These are phyloP conservation scores for Brachionichthys hirsutus DNA, from an alignment of 2,113 vertebrate species.

Conservation along the genomic window DNA sequence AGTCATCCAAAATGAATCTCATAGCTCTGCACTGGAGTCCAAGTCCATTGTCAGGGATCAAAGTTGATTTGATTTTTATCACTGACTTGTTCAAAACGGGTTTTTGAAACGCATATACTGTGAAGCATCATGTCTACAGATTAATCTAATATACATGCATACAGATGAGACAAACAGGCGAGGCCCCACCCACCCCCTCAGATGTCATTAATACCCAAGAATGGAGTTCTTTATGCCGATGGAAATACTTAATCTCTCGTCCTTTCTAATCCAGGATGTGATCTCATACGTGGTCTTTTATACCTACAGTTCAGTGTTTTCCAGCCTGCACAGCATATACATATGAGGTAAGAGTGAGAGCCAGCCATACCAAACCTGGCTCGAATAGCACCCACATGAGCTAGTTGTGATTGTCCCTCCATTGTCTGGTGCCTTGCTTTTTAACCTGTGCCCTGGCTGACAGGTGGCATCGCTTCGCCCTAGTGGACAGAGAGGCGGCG, in stretches of 20 bases:
- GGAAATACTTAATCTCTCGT: constrained; percentile 31
- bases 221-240: background rate
- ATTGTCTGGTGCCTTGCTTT: constrained; percentile 45
- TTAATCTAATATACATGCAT: too few species aligned
- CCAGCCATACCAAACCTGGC: constrained; percentile 50
- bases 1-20: too few species aligned
- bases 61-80: too few species aligned
- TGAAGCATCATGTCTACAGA: too few species aligned
- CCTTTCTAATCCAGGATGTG: constrained; percentile 33
- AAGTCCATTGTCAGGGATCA: too few species aligned
- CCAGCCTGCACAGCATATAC: constrained; percentile 32
- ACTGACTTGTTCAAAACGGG: too few species aligned
- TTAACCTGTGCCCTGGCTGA: constrained; percentile 53
- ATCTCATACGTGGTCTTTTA: constrained; percentile 37
- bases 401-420: constrained; percentile 40
- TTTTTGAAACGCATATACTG: too few species aligned
- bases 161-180: too few species aligned
- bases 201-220: background rate
- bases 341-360: constrained; percentile 50
- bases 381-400: constrained; percentile 59
- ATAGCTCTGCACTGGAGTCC: too few species aligned
- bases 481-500: constrained; percentile 44
- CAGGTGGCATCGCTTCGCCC: constrained; percentile 55
- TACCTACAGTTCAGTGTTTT: constrained; percentile 23
- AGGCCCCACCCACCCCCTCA: too few species aligned